Conservation (phyloP, 2,888 invertebrate genomes). For the Macaria notata region DNA sequence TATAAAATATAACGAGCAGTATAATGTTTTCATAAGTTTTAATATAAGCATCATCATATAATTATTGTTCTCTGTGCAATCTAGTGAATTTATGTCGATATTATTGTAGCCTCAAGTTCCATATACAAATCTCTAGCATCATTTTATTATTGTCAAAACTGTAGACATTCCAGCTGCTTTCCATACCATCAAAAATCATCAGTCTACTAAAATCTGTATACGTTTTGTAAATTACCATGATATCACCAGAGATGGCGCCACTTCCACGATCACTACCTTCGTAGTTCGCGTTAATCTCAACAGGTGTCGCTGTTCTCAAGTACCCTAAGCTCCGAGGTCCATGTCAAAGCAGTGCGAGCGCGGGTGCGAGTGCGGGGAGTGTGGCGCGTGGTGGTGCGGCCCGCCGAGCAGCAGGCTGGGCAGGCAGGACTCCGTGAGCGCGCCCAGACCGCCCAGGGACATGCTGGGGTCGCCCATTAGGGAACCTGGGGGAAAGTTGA, state of each 20-base stretch:
- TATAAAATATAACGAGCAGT: no score
- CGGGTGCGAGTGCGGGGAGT: constrained; percentile 68
- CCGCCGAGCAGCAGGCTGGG: constrained; percentile 61
- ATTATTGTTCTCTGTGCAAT: no score
- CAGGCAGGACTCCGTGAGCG: constrained; percentile 53
- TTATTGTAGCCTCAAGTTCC: no score
- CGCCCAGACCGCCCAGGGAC: constrained; percentile 48
- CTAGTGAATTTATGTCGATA: no score
- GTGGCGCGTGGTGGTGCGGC: constrained; percentile 68
- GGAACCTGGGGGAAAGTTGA: constrained; percentile 46
- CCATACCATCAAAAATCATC: no score
- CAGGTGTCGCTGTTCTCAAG: constrained; percentile 1
- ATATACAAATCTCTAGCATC: no score
- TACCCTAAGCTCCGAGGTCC: constrained; percentile 62
- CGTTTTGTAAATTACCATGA: no score
- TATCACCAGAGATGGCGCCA: constrained; percentile 3
- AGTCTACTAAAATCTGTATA: no score
- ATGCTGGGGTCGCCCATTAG: constrained; percentile 47
- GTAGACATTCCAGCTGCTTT: no score
- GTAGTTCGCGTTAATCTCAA: background rate
- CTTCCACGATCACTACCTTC: background rate
- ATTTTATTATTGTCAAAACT: no score
- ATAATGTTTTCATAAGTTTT: no score
- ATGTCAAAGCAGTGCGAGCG: constrained; percentile 70
- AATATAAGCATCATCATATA: no score